Conservation (phyloP, 1,140 invertebrate species). For the Hetaerina americana region DNA sequence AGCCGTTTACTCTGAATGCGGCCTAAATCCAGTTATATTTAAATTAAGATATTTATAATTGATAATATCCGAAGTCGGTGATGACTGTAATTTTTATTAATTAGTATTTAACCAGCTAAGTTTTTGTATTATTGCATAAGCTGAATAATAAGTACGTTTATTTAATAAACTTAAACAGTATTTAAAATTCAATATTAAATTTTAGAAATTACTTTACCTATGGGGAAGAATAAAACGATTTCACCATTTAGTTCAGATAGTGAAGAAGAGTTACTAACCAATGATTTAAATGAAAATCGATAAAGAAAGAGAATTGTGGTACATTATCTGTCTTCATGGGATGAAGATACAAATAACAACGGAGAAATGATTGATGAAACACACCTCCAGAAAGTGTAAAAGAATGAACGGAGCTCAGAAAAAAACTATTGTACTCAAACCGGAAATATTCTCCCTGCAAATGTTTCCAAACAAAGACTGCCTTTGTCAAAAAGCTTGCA, state of each 20-base stretch:
- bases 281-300: slow-evolving; percentile 7
- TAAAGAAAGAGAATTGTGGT: slow-evolving; percentile 16
- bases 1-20: too few relatives aligned
- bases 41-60: too few relatives aligned
- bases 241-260: slow-evolving; percentile 7
- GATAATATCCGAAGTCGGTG: too few relatives aligned
- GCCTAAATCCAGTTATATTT: too few relatives aligned
- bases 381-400: slow-evolving; percentile 15
- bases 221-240: slow-evolving; percentile 1
- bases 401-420: slow-evolving; percentile 11
- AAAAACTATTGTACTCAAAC: slow-evolving; percentile 6
- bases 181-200: slow-evolving; percentile 3
- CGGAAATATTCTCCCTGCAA: slow-evolving; percentile 12
- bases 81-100: too few relatives aligned
- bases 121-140: too few relatives aligned
- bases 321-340: slow-evolving; percentile 14
- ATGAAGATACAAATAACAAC: slow-evolving; percentile 14
- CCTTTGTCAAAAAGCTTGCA: slow-evolving; percentile 11
- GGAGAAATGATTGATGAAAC: slow-evolving; percentile 12
- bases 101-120: too few relatives aligned
- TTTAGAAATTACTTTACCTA: slow-evolving; percentile 11
- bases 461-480: slow-evolving; percentile 15
- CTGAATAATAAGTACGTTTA: too few relatives aligned
- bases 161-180: too few relatives aligned
- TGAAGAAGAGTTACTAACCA: slow-evolving; percentile 4